These are phyloP conservation scores for Macrotis lagotis DNA, from an alignment of 2,113 vertebrate species.

Conservation along the genomic window DNA sequence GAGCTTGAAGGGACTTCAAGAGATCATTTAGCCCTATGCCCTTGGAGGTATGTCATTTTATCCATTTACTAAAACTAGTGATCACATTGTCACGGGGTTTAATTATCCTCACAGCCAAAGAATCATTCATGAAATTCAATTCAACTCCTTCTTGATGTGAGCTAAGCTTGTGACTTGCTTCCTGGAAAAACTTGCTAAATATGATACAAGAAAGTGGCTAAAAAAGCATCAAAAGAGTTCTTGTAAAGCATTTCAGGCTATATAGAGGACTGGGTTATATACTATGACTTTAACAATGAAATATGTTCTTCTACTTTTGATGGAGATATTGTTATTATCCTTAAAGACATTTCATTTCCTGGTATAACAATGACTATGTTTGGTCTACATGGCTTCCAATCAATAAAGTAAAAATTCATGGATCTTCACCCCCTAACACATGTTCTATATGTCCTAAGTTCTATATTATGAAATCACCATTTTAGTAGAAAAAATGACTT, in stretches of 20 bases:
- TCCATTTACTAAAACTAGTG: not conserved
- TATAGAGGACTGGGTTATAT: not conserved
- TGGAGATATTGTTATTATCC: not conserved
- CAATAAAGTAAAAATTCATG: not conserved
- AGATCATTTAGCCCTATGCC: not conserved
- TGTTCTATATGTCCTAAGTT: not conserved
- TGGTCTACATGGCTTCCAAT: not conserved
- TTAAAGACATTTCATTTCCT: not conserved
- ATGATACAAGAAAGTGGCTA: too few species aligned
- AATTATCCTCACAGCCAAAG: too few species aligned
- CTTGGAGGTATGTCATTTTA: not conserved
- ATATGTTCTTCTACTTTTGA: not conserved
- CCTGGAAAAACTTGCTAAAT: too few species aligned
- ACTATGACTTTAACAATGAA: not conserved
- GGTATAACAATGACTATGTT: not conserved
- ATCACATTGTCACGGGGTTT: too few species aligned
- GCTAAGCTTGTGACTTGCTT: not conserved
- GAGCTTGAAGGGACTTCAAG: not conserved
- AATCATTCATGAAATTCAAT: too few species aligned
- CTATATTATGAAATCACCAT: not conserved
- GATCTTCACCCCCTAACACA: not conserved
- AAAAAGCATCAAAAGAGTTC: too few species aligned
- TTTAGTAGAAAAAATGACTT: not conserved
- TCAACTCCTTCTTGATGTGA: not conserved
- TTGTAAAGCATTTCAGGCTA: too few species aligned